These are phyloP conservation scores for Orchesella cincta DNA, from an alignment of 1,140 invertebrate species.

Conservation along the genomic window DNA sequence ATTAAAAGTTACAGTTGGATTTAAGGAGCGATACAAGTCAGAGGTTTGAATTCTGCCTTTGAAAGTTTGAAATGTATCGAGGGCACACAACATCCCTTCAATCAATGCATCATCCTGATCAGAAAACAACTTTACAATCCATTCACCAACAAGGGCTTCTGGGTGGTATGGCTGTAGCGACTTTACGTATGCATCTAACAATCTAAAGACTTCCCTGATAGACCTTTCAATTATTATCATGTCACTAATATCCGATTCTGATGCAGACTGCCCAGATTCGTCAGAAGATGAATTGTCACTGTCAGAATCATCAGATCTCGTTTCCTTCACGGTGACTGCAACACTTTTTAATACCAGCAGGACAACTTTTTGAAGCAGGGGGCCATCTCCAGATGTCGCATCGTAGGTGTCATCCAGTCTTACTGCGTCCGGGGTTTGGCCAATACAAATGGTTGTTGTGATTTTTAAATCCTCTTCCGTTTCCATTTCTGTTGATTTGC, in stretches of 20 bases:
- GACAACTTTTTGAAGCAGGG: constrained; percentile 80
- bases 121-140: constrained; percentile 81
- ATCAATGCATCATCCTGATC: constrained; percentile 89
- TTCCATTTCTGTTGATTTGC: not conserved
- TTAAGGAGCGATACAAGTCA: constrained; percentile 66
- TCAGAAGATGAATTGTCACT: constrained; percentile 68
- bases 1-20: constrained; percentile 76
- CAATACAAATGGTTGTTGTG: constrained; percentile 41
- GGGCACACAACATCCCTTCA: constrained; percentile 87
- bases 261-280: constrained; percentile 49
- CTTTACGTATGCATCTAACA: constrained; percentile 80
- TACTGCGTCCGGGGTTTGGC: constrained; percentile 31
- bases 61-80: constrained; percentile 81
- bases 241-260: constrained; percentile 67
- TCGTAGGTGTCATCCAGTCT: constrained; percentile 35
- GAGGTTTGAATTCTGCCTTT: constrained; percentile 73
- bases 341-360: constrained; percentile 82
- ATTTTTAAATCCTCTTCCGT: not conserved
- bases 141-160: constrained; percentile 80
- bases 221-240: constrained; percentile 84
- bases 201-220: constrained; percentile 71
- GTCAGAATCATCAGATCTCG: constrained; percentile 74
- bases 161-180: constrained; percentile 79
- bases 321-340: constrained; percentile 85
- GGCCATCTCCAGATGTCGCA: constrained; percentile 58